Percentiles rank a stretch among this genome's conserved stretches.
phyloP scores from a whole-genome alignment of 2,888 invertebrate species.

The Microctonus aethiopoides region DNA sequence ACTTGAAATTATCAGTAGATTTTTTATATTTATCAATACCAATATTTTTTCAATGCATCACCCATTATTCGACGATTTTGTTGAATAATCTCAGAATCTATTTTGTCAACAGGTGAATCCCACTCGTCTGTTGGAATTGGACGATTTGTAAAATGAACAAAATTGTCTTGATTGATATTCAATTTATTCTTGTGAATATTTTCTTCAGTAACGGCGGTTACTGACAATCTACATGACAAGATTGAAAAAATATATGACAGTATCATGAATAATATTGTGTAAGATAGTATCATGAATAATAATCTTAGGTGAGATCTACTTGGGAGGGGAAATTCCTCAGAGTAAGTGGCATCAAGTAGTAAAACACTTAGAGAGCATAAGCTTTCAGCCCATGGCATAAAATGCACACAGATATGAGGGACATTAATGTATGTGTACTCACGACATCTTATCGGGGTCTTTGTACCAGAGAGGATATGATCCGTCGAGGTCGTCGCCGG shows the following conservation, averaged over 20 bases:
- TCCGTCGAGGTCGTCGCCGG: conserved; percentile 39
- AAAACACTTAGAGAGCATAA: background rate
- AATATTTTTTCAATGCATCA: no score
- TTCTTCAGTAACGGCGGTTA: background rate
- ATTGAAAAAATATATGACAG: background rate
- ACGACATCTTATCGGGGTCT: conserved; percentile 51
- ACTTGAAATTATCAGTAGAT: background rate
- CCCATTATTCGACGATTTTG: no score
- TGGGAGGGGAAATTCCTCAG: background rate
- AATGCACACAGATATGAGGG: background rate
- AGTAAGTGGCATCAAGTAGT: background rate
- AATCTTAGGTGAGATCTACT: conserved; percentile 7
- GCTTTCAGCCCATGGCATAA: background rate
- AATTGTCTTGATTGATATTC: background rate
- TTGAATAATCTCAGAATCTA: background rate
- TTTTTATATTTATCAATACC: background rate
- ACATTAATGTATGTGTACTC: conserved; percentile 38
- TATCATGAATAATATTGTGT: conserved; percentile 18
- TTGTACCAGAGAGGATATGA: conserved; percentile 55
- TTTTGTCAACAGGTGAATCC: no score
- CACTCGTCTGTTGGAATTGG: background rate
- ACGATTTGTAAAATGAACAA: background rate
- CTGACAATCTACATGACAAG: background rate
- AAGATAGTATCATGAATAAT: conserved; percentile 30
- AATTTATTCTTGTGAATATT: background rate